Conservation (phyloP, 2,113 vertebrate genomes). For the Gallinago paraguaiae region DNA sequence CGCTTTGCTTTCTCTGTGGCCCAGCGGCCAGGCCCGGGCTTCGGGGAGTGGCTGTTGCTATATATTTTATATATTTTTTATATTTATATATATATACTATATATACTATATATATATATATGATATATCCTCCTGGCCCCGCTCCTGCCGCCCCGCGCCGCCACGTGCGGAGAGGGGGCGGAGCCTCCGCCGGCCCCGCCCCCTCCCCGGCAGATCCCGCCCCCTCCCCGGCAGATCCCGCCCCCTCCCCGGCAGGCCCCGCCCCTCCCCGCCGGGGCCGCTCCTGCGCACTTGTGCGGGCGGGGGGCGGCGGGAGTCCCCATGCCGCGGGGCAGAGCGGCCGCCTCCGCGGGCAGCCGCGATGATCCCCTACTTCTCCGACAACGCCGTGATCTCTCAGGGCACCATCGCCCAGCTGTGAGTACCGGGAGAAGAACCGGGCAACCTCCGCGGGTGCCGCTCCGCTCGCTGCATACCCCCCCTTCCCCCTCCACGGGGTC, state of each 20-base stretch:
- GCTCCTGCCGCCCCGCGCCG: background rate
- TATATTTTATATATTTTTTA: too few relatives aligned
- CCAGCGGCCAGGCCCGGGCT: too few relatives aligned
- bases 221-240: background rate
- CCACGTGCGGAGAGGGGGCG: background rate
- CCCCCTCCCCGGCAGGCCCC: too few relatives aligned
- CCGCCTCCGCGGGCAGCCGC: slow-evolving; percentile 18
- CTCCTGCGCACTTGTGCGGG: background rate
- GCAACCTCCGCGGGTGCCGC: background rate
- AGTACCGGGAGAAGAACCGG: slow-evolving; percentile 67
- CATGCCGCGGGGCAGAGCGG: slow-evolving; percentile 40
- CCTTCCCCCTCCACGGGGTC: too few relatives aligned
- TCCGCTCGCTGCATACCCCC: background rate
- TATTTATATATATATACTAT: too few relatives aligned
- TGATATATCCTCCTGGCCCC: too few relatives aligned
- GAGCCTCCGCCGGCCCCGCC: too few relatives aligned
- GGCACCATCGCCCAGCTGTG: slow-evolving; percentile 92
- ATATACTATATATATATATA: too few relatives aligned
- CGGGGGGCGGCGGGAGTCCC: background rate
- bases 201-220: too few relatives aligned
- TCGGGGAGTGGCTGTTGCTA: too few relatives aligned
- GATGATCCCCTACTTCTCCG: slow-evolving; percentile 93
- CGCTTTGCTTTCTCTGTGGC: background rate
- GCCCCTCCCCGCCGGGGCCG: background rate
- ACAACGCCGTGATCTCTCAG: slow-evolving; percentile 88